Evolutionary conservation across 53 echinoderm and acorn worm genomes (phyloP).

Genomic region (Henricia sp.): DNA sequence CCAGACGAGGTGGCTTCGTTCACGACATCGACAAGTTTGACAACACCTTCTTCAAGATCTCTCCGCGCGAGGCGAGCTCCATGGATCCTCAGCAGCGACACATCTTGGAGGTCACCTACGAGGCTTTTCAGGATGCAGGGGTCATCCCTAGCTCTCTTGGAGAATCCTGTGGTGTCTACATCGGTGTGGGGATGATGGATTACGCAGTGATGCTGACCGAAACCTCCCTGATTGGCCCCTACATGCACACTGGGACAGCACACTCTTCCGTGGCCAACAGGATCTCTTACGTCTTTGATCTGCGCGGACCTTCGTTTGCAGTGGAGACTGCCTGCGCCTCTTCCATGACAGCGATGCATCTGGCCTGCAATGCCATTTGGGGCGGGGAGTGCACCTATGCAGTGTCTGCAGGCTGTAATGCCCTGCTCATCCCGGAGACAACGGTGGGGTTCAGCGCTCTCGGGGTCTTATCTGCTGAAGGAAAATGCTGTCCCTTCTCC

Average conservation of each 20-base stretch:
- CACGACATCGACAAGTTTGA: no score
- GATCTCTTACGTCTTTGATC: constrained; percentile 59
- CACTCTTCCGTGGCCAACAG: constrained; percentile 49
- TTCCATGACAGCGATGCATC: constrained; percentile 87
- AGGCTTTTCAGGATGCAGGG: constrained; percentile 66
- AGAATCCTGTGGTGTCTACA: constrained; percentile 46
- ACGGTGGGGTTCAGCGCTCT: constrained; percentile 92
- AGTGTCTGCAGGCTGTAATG: constrained; percentile 79
- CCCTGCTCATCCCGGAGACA: constrained; percentile 74
- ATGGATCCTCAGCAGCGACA: constrained; percentile 52
- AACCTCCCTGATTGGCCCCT: constrained; percentile 29
- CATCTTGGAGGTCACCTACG: constrained; percentile 60
- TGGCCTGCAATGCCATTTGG: constrained; percentile 85
- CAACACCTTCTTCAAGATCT: no score
- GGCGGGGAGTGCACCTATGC: constrained; percentile 78
- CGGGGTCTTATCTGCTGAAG: constrained; percentile 88
- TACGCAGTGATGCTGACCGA: constrained; percentile 41
- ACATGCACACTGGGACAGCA: constrained; percentile 49
- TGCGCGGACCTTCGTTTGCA: constrained; percentile 72
- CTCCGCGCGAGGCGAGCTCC: no score
- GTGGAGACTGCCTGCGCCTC: constrained; percentile 92
- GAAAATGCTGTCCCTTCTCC: constrained; percentile 88
- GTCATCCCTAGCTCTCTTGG: constrained; percentile 36
- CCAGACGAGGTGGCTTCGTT: constrained; percentile 48
- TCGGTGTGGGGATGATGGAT: constrained; percentile 64